These are phyloP conservation scores for Cynopterus sphinx DNA, from an alignment of 2,797 vertebrate species.

Conservation along the genomic window DNA sequence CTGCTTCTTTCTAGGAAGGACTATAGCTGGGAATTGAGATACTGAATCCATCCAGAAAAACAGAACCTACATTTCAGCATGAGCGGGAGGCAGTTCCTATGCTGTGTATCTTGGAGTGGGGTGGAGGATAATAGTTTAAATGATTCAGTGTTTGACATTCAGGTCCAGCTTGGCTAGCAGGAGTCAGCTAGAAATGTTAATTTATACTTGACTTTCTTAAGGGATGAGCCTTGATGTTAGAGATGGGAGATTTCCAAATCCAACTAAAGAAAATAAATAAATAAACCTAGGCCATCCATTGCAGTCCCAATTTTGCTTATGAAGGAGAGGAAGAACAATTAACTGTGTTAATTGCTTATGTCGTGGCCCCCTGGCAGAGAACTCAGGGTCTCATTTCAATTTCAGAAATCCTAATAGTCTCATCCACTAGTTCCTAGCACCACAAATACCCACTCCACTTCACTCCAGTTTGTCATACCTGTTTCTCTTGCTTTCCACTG, in stretches of 20 bases:
- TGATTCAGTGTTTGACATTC: background rate
- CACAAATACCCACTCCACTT: accelerated
- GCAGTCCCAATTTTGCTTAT: background rate
- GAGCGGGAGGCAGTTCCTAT: background rate
- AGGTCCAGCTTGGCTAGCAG: background rate
- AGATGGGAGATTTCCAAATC: background rate
- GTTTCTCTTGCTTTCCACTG: no score
- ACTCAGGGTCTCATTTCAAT: background rate
- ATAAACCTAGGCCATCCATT: no score
- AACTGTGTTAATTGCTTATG: background rate
- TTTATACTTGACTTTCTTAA: background rate
- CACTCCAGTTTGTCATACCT: background rate
- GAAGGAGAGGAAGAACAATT: background rate
- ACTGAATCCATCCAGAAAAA: background rate
- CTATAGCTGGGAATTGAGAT: background rate
- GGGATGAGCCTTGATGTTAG: background rate
- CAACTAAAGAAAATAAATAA: background rate
- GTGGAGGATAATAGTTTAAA: background rate
- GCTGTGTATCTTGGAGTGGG: background rate
- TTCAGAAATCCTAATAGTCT: background rate
- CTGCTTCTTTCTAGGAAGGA: background rate
- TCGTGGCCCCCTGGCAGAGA: background rate
- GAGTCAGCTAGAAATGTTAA: background rate
- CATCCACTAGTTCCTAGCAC: background rate
- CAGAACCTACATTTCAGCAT: accelerated